phyloP scores from a whole-genome alignment of 2,797 vertebrate species.

The Oryzias sinensis region DNA sequence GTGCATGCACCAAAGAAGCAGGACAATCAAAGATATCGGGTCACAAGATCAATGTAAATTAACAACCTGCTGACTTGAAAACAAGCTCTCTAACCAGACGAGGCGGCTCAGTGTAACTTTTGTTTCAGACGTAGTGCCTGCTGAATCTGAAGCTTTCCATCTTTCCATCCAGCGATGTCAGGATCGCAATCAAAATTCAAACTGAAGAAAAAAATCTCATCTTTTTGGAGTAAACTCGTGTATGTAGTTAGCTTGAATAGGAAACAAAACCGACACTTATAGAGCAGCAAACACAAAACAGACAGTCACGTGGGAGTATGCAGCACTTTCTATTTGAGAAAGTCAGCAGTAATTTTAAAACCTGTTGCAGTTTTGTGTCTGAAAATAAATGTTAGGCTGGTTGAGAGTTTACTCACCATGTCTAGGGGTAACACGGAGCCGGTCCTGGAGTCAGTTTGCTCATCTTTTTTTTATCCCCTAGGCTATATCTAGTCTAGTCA shows the following conservation, averaged over 20 bases:
- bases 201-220: no score
- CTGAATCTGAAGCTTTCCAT: background rate
- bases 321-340: constrained; percentile 3
- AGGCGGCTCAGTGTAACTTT: constrained; percentile 1
- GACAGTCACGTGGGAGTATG: background rate
- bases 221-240: no score
- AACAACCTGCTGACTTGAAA: constrained; percentile 5
- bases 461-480: no score
- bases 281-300: no score
- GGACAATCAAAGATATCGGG: constrained; percentile 17
- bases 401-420: background rate
- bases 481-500: no score
- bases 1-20: constrained; percentile 12
- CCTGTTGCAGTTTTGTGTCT: background rate
- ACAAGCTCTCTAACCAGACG: constrained; percentile 8
- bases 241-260: no score
- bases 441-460: background rate
- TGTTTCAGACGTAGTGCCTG: background rate
- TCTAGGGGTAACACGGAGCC: background rate
- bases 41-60: background rate
- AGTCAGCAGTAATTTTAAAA: constrained; percentile 17
- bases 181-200: no score
- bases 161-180: no score
- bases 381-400: background rate
- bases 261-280: no score